These are phyloP conservation scores for Trichogramma dendrolimi DNA, from an alignment of 2,888 invertebrate genomes.

Conservation along the genomic window DNA sequence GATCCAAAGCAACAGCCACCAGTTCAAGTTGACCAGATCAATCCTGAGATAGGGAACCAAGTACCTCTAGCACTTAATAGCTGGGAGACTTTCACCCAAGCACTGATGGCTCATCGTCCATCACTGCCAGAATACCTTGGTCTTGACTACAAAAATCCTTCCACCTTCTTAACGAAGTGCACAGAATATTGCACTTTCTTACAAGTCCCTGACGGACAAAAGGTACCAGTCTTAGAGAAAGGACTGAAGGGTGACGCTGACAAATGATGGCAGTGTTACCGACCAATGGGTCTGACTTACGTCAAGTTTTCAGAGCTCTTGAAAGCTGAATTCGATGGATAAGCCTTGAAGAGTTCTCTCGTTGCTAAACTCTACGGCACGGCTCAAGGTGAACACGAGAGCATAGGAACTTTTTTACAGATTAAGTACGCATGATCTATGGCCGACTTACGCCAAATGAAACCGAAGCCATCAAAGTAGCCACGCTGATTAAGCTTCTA, in stretches of 20 bases:
- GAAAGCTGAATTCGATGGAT: not conserved
- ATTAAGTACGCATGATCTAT: not conserved
- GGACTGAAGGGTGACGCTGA: not conserved
- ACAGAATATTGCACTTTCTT: not conserved
- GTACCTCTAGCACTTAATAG: too few species aligned
- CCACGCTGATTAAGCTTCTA: too few species aligned
- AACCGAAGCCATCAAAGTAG: too few species aligned
- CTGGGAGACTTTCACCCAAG: too few species aligned
- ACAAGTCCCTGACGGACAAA: not conserved
- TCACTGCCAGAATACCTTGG: too few species aligned
- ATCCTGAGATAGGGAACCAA: too few species aligned
- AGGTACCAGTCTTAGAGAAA: too few species aligned
- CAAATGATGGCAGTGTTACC: conserved; percentile 1
- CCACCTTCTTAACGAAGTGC: not conserved
- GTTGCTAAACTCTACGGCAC: conserved; percentile 11
- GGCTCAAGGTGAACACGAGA: conserved; percentile 15
- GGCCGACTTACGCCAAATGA: too few species aligned
- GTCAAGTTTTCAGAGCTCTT: not conserved
- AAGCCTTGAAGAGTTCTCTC: not conserved
- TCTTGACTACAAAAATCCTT: too few species aligned
- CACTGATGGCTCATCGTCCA: too few species aligned
- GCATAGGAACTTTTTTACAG: conserved; percentile 13
- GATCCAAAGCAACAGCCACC: too few species aligned
- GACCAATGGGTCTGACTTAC: not conserved
- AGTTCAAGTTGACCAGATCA: too few species aligned